These are phyloP conservation scores for Cydia strobilella DNA, from an alignment of 1,140 invertebrate species.

Conservation along the genomic window DNA sequence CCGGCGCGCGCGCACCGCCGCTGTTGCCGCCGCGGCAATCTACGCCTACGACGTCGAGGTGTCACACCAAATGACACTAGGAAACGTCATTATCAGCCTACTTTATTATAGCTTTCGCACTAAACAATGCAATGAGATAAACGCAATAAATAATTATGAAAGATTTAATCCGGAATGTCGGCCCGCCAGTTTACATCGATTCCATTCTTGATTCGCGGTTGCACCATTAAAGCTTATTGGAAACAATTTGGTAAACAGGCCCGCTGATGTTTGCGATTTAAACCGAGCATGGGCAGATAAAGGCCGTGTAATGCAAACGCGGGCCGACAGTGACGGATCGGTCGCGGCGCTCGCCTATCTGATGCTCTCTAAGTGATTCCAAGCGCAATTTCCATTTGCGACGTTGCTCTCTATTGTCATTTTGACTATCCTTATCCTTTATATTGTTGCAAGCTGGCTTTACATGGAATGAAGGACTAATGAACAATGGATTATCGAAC, in stretches of 20 bases:
- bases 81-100: constrained; percentile 60
- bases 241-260: constrained; percentile 78
- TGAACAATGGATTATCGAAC: background rate
- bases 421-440: constrained; percentile 59
- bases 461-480: background rate
- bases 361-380: constrained; percentile 77
- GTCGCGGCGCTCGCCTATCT: constrained; percentile 73
- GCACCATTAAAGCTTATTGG: constrained; percentile 73
- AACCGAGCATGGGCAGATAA: constrained; percentile 71
- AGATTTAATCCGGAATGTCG: constrained; percentile 66
- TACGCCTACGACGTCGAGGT: constrained; percentile 42
- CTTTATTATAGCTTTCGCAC: constrained; percentile 52
- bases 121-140: constrained; percentile 68
- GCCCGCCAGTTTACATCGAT: constrained; percentile 51
- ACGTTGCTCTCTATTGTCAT: constrained; percentile 70
- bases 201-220: constrained; percentile 51
- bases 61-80: constrained; percentile 43
- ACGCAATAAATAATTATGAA: constrained; percentile 68
- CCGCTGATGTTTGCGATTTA: constrained; percentile 74
- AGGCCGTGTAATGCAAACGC: constrained; percentile 76
- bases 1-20: constrained; percentile 37
- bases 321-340: constrained; percentile 77
- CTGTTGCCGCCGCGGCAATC: constrained; percentile 46
- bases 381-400: constrained; percentile 72
- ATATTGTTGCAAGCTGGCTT: constrained; percentile 27